Evolutionary conservation across 1,140 invertebrate genomes (phyloP).

Genomic region (Anadara kagoshimensis): DNA sequence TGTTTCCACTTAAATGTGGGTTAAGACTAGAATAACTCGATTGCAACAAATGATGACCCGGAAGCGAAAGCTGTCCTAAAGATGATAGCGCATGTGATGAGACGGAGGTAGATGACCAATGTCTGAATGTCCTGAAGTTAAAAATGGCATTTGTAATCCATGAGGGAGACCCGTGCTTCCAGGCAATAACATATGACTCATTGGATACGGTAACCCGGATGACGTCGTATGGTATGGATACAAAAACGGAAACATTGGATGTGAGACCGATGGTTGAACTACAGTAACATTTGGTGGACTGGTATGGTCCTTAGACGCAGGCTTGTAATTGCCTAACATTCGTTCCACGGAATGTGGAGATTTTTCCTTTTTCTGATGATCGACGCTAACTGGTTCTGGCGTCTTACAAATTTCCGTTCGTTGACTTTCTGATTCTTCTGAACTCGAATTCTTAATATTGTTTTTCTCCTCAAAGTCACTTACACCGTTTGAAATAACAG

Average conservation of each 20-base stretch:
- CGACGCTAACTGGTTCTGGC: too few species aligned
- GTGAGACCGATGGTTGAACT: slow-evolving; percentile 61
- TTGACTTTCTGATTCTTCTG: too few species aligned
- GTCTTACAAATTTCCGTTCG: too few species aligned
- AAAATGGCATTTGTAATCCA: slow-evolving; percentile 45
- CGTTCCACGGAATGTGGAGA: too few species aligned
- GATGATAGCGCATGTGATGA: slow-evolving; percentile 47
- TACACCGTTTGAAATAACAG: too few species aligned
- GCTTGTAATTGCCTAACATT: not conserved
- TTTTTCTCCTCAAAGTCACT: too few species aligned
- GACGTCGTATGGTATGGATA: slow-evolving; percentile 53
- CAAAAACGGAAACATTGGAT: slow-evolving; percentile 66
- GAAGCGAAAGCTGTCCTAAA: slow-evolving; percentile 47
- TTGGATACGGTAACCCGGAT: slow-evolving; percentile 43
- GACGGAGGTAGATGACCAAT: slow-evolving; percentile 45
- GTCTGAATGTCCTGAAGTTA: slow-evolving; percentile 49
- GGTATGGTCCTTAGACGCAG: slow-evolving; percentile 40
- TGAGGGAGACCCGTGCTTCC: slow-evolving; percentile 46
- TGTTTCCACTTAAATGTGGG: slow-evolving; percentile 40
- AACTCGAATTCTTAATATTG: too few species aligned
- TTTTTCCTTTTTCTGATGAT: too few species aligned
- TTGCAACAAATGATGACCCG: slow-evolving; percentile 45
- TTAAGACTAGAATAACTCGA: slow-evolving; percentile 51
- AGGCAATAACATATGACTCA: slow-evolving; percentile 47
- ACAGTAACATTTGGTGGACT: slow-evolving; percentile 67